Evolutionary conservation across 2,888 invertebrate genomes (phyloP).

Genomic region (Nycteola revayana): DNA sequence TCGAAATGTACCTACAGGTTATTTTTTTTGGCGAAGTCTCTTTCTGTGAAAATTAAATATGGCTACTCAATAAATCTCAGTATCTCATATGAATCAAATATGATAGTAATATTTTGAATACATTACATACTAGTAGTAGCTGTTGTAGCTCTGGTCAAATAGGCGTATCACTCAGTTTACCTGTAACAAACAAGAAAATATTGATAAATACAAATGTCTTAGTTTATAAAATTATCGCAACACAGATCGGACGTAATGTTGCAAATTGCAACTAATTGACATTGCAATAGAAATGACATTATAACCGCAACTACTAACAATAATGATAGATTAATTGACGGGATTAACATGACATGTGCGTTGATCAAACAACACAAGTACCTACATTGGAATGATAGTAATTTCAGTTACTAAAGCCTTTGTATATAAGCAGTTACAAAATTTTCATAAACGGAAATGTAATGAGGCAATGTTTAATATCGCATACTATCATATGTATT

Average conservation of each 20-base stretch:
- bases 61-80: slow-evolving; percentile 34
- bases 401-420: too few relatives aligned
- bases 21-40: slow-evolving; percentile 36
- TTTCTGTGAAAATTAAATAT: slow-evolving; percentile 31
- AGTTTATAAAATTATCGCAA: slow-evolving; percentile 5
- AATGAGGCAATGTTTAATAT: too few relatives aligned
- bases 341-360: slow-evolving; percentile 14
- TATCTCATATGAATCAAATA: too few relatives aligned
- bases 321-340: slow-evolving; percentile 13
- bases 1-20: slow-evolving; percentile 24
- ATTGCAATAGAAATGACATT: slow-evolving; percentile 7
- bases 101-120: too few relatives aligned
- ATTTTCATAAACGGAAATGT: slow-evolving; percentile 19
- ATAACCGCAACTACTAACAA: slow-evolving; percentile 4
- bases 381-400: too few relatives aligned
- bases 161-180: slow-evolving; percentile 33
- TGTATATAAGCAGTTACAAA: neutral
- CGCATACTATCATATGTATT: slow-evolving; percentile 38
- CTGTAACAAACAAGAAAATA: slow-evolving; percentile 46
- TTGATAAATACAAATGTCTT: slow-evolving; percentile 12
- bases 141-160: slow-evolving; percentile 10
- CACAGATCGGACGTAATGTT: slow-evolving; percentile 1
- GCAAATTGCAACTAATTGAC: slow-evolving; percentile 2
- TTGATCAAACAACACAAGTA: neutral
- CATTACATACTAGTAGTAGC: slow-evolving; percentile 20